phyloP scores from a whole-genome alignment of 1,140 invertebrate species.

The Parasteatoda tepidariorum region DNA sequence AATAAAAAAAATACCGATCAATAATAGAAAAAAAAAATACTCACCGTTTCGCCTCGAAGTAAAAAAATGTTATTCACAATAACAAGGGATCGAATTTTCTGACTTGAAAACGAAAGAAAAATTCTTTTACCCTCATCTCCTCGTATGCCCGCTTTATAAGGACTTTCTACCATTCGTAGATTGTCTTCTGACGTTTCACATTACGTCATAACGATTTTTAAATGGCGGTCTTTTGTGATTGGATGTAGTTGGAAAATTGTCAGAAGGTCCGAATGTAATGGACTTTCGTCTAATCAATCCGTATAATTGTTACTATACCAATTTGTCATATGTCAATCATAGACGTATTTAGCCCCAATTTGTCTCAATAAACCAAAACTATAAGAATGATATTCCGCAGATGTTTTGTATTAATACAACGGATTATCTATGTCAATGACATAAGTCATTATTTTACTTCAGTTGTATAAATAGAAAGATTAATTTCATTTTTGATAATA shows the following conservation, averaged over 20 bases:
- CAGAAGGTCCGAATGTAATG: too few relatives aligned
- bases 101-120: background rate
- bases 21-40: conserved; percentile 4
- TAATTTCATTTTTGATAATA: too few relatives aligned
- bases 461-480: too few relatives aligned
- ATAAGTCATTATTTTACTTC: too few relatives aligned
- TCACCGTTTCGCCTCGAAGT: background rate
- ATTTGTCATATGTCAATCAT: background rate
- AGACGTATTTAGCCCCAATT: background rate
- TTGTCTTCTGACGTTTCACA: background rate
- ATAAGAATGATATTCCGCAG: conserved; percentile 13
- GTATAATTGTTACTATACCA: conserved; percentile 9
- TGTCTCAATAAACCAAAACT: background rate
- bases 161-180: background rate
- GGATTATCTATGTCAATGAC: too few relatives aligned
- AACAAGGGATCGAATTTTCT: too few relatives aligned
- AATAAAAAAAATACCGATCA: too few relatives aligned
- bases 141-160: background rate
- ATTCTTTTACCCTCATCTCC: conserved; percentile 1
- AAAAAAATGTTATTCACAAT: background rate
- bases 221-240: conserved; percentile 7
- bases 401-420: background rate
- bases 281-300: background rate
- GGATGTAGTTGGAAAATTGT: too few relatives aligned
- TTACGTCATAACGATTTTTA: conserved; percentile 17